These are phyloP conservation scores for Molanna angustata DNA, from an alignment of 2,888 invertebrate species.

Conservation along the genomic window DNA sequence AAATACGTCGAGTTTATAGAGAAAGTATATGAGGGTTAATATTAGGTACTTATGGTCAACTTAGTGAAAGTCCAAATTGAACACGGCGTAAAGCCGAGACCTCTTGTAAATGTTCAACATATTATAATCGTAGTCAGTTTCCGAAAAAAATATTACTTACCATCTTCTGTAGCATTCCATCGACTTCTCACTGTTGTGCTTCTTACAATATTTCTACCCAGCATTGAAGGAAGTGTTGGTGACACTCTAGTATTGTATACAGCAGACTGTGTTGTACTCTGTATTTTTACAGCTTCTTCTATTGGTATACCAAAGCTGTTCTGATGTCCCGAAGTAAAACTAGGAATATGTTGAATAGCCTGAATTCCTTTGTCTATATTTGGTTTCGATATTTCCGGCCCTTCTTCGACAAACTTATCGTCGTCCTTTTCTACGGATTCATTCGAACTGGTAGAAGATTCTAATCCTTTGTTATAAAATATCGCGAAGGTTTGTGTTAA, in stretches of 20 bases:
- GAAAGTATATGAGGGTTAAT: no score
- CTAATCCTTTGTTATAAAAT: slow-evolving; percentile 26
- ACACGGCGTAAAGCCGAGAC: no score
- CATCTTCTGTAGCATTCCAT: slow-evolving; percentile 41
- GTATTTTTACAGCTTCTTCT: slow-evolving; percentile 57
- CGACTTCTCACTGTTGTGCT: slow-evolving; percentile 39
- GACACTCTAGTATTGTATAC: slow-evolving; percentile 57
- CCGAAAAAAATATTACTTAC: slow-evolving; percentile 39
- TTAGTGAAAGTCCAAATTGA: no score
- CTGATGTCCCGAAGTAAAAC: slow-evolving; percentile 62
- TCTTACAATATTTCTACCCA: slow-evolving; percentile 37
- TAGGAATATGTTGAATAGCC: slow-evolving; percentile 31
- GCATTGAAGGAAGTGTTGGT: slow-evolving; percentile 60
- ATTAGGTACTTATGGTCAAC: no score
- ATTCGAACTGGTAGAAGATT: slow-evolving; percentile 15
- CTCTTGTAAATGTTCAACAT: no score
- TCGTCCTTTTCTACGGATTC: slow-evolving; percentile 20
- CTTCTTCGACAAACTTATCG: slow-evolving; percentile 34
- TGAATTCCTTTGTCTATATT: slow-evolving; percentile 14
- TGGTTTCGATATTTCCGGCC: slow-evolving; percentile 10
- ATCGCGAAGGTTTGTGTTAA: slow-evolving; percentile 37
- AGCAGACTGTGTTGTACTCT: slow-evolving; percentile 52
- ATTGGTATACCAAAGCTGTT: slow-evolving; percentile 61
- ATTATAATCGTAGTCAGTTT: no score
- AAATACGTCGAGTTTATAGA: no score